Percentiles rank a stretch among this genome's conserved stretches.
These are phyloP conservation scores for Onychorhynchus coronatus DNA, from an alignment of 2,113 vertebrate species.

Conservation along the genomic window DNA sequence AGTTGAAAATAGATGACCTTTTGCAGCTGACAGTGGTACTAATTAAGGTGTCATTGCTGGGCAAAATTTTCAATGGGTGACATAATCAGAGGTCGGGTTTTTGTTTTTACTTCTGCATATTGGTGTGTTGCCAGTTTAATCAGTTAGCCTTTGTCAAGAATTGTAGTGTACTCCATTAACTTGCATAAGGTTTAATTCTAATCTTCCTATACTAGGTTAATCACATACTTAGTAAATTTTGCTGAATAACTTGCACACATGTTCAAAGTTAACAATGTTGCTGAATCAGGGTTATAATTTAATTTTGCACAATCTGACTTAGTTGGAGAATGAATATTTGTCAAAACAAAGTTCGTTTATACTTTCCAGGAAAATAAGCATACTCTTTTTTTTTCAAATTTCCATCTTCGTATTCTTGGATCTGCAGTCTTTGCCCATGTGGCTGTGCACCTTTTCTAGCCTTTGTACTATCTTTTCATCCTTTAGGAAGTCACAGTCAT, in stretches of 20 bases:
- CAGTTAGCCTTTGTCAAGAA: neutral
- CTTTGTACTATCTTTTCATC: neutral
- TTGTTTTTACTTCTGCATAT: neutral
- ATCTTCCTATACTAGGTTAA: neutral
- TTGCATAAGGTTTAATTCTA: neutral
- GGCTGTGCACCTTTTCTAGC: neutral
- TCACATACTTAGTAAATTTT: neutral
- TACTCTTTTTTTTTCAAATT: neutral
- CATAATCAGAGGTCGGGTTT: neutral
- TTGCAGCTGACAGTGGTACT: conserved; percentile 51
- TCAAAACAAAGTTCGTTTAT: neutral
- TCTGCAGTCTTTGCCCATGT: neutral
- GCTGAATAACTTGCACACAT: neutral
- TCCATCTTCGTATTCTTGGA: neutral
- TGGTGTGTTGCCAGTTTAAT: neutral
- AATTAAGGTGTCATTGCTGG: conserved; percentile 36
- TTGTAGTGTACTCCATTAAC: neutral
- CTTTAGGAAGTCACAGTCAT: neutral
- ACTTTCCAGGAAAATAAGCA: neutral
- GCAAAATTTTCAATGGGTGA: neutral
- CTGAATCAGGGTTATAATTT: neutral
- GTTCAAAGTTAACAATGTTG: neutral
- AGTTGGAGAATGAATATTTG: neutral
- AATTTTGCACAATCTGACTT: neutral
- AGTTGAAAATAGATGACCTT: conserved; percentile 66